Evolutionary conservation across 2,113 vertebrate species (phyloP).

Genomic region (Tachysurus fulvidraco): DNA sequence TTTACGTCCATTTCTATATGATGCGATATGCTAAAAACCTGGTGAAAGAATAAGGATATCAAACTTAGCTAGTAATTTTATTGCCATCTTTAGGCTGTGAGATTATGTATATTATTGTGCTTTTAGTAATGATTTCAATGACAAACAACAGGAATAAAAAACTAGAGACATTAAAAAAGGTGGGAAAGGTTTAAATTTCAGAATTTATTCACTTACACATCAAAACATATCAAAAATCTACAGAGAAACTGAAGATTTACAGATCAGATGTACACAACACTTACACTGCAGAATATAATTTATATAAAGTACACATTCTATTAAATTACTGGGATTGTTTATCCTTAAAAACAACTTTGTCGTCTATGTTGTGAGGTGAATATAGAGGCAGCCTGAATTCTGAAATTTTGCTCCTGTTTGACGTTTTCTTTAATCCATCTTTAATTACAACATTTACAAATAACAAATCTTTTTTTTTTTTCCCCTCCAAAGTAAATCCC

Average conservation of each 20-base stretch:
- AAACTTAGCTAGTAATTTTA: no score
- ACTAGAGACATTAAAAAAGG: background rate
- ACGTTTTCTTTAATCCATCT: background rate
- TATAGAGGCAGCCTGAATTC: background rate
- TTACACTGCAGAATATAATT: background rate
- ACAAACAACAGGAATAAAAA: background rate
- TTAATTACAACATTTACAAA: background rate
- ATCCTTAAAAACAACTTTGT: background rate
- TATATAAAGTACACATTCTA: background rate
- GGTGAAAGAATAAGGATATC: no score
- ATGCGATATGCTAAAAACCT: no score
- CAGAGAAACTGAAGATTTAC: slow-evolving; percentile 53
- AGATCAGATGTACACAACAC: slow-evolving; percentile 23
- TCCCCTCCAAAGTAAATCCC: background rate
- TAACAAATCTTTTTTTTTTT: background rate
- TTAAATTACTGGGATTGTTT: background rate
- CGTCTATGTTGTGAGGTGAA: background rate
- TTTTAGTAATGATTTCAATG: background rate
- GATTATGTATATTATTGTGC: background rate
- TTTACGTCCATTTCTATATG: no score
- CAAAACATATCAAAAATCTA: slow-evolving; percentile 77
- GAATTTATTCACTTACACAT: slow-evolving; percentile 74
- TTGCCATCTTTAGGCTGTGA: no score
- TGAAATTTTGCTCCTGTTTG: background rate
- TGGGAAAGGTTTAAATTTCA: slow-evolving; percentile 52